Percentiles rank a stretch among this genome's conserved stretches.
These are phyloP conservation scores for Perodicticus potto DNA, from an alignment of 2,797 vertebrate genomes.

Conservation along the genomic window DNA sequence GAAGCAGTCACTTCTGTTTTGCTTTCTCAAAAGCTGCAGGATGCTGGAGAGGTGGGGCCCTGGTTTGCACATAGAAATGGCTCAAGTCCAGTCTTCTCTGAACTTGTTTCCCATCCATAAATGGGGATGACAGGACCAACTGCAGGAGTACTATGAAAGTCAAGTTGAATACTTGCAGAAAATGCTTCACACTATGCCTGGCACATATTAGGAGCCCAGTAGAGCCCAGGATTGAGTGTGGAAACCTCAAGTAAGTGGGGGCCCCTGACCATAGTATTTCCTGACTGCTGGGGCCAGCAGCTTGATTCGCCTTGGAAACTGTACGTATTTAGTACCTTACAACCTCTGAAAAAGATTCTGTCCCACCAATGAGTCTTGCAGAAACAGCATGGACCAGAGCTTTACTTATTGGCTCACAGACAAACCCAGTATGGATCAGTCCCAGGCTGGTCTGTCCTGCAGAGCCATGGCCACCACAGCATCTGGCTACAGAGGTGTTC, in stretches of 20 bases:
- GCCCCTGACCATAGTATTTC: not conserved
- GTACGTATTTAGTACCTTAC: not conserved
- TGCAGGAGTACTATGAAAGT: not conserved
- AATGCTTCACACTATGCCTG: not conserved
- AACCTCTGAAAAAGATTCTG: not conserved
- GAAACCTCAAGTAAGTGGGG: not conserved
- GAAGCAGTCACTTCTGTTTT: not conserved
- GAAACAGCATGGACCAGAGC: not conserved
- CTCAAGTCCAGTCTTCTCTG: not conserved
- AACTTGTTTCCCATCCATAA: not conserved
- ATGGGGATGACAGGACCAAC: not conserved
- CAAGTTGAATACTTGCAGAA: not conserved
- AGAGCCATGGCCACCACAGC: not conserved
- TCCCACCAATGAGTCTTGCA: not conserved
- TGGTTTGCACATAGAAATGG: no score
- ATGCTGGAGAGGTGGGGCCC: not conserved
- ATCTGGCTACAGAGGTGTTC: not conserved
- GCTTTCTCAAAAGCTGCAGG: not conserved
- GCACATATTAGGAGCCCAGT: not conserved
- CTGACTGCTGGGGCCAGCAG: no score
- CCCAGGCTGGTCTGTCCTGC: not conserved
- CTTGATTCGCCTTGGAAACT: not conserved
- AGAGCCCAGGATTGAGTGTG: not conserved
- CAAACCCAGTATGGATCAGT: not conserved
- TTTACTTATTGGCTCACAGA: accelerated